Base-by-base conservation (phyloP, 2,113 vertebrate genomes). In the Mirounga angustirostris region DNA sequence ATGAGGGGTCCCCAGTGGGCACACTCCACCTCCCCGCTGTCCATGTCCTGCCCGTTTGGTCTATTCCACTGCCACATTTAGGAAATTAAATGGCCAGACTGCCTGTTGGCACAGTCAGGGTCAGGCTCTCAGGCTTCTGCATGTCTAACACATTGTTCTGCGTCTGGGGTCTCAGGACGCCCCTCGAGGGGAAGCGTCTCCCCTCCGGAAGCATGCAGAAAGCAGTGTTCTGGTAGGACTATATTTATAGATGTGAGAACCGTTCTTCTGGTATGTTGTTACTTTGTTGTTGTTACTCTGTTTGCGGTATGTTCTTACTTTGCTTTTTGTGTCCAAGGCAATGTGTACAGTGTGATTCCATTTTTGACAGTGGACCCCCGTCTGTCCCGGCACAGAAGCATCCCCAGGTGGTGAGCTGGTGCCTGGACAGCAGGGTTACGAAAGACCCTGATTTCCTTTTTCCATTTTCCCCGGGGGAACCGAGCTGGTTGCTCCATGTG, bases 311-410 rank as follows among this genome's bases (percentile, higher is more conserved):
- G 33, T 69, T 69, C 19, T 22, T 59, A 33, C 54, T 56, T 56
- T 4, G 7, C 10, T 56, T 24, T 15, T 24, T 15, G 30, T 3
- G 28, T 84, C 30, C 58, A 21, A 2, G 54, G 8, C 1, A 2
- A 1, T 3, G 10, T 28, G 14, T 21, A 0, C 2, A 1, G 24
- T 2, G 14, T 9, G 58, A 59, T 5, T 61, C 52, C 0, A 1
- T 81, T 67, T 88, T 33, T 61, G 24, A 63, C 15, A 56, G 54
- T 5, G 30, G 63, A 50, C 50, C 6, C 4, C 71, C 1, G 4
- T 9, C 16, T 4, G 2, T 58, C 18, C 2, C 0, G 21, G 56
- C 7, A 36, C 7, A 3, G 91, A 63, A 14, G 5, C 0, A 4
- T 18, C 74, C 1, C 30, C 43, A 56, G 28, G 8, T 13, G 22